Evolutionary conservation across 2,888 invertebrate genomes (phyloP).

Genomic region (Aphrophora alni): DNA sequence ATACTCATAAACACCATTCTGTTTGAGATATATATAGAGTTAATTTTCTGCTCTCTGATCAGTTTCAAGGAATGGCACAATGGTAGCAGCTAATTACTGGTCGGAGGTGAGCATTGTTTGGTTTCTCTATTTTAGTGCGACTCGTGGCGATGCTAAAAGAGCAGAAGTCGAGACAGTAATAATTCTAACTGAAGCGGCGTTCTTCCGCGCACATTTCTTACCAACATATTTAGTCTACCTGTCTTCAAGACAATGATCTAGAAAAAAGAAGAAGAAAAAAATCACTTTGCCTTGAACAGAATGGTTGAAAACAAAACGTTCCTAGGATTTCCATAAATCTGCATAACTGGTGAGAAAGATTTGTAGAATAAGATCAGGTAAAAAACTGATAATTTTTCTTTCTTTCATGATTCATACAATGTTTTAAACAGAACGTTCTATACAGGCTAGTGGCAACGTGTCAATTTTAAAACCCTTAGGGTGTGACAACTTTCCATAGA

Average conservation of each 20-base stretch:
- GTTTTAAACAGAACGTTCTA: no score
- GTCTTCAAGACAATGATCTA: neutral
- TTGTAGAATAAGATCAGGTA: no score
- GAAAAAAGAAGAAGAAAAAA: neutral
- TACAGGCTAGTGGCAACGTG: no score
- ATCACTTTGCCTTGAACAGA: neutral
- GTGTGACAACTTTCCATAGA: no score
- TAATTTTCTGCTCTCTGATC: neutral
- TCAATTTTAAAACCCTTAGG: no score
- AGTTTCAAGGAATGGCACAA: neutral
- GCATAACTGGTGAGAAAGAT: neutral
- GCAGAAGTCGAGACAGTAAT: neutral
- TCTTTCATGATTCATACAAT: no score
- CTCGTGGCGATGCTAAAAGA: neutral
- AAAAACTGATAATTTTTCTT: no score
- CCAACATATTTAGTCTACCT: neutral
- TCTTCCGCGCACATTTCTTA: neutral
- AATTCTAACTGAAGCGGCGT: neutral
- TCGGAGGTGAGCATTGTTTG: neutral
- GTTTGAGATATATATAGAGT: neutral
- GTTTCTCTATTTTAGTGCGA: neutral
- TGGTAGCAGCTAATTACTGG: neutral
- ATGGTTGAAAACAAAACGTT: no score
- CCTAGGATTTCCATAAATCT: neutral
- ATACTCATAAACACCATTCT: neutral